phyloP scores from a whole-genome alignment of 2,888 invertebrate species.

The Nysson spinosus region DNA sequence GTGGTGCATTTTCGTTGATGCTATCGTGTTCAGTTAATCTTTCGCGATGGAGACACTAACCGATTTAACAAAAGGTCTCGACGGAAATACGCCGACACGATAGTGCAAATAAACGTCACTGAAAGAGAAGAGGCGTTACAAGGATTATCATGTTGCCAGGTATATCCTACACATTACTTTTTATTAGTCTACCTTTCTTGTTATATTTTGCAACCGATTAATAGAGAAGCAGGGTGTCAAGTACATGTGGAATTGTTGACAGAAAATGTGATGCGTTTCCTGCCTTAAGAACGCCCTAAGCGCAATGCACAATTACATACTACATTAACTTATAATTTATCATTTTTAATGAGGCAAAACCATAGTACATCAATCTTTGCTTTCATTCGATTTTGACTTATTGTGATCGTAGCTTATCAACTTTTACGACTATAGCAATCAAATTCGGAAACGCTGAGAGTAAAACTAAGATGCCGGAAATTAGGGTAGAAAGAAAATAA shows the following conservation, averaged over 20 bases:
- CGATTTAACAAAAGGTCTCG: slow-evolving; percentile 24
- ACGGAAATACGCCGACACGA: slow-evolving; percentile 30
- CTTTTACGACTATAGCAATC: too few species aligned
- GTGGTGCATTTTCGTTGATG: slow-evolving; percentile 34
- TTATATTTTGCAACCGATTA: background rate
- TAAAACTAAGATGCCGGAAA: too few species aligned
- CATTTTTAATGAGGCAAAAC: too few species aligned
- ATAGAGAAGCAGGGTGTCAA: too few species aligned
- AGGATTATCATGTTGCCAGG: slow-evolving; percentile 38
- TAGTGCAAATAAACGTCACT: slow-evolving; percentile 42
- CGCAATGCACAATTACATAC: background rate
- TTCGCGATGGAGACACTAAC: slow-evolving; percentile 35
- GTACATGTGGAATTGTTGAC: too few species aligned
- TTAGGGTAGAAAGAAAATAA: too few species aligned
- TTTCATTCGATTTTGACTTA: too few species aligned
- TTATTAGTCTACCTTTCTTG: background rate
- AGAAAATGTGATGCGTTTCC: too few species aligned
- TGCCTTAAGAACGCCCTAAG: background rate
- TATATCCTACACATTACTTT: background rate
- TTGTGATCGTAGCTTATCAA: too few species aligned
- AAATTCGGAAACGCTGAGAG: too few species aligned
- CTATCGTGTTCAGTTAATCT: slow-evolving; percentile 28
- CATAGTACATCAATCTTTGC: too few species aligned
- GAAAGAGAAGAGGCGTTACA: slow-evolving; percentile 15
- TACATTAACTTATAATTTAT: too few species aligned